Evolutionary conservation across 2,113 vertebrate genomes (phyloP).

Genomic region (Cephalopterus ornatus): DNA sequence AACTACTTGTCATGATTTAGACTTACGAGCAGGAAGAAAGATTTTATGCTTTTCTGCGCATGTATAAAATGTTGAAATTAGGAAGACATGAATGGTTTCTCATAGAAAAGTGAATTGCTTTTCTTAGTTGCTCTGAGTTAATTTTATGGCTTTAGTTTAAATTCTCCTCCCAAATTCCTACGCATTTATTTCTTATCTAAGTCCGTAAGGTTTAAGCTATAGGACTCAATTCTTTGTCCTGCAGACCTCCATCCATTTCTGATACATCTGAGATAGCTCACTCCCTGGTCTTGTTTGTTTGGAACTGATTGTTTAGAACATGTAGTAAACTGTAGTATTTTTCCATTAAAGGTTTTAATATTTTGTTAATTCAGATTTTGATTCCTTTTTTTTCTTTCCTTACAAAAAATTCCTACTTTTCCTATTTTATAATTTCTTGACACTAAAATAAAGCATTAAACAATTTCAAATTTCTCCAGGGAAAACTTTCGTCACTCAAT

Average conservation of each 20-base stretch:
- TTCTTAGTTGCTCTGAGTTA: background rate
- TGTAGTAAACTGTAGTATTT: background rate
- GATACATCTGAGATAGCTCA: background rate
- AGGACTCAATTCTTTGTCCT: background rate
- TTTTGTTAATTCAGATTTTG: background rate
- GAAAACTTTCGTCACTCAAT: background rate
- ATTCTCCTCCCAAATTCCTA: background rate
- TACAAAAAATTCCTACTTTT: background rate
- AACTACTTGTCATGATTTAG: background rate
- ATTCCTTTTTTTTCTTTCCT: background rate
- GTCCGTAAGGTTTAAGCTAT: background rate
- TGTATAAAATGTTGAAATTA: constrained; percentile 11
- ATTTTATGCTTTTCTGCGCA: background rate
- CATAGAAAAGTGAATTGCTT: background rate
- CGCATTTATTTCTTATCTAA: background rate
- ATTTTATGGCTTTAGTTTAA: background rate
- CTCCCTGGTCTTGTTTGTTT: background rate
- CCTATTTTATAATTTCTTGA: background rate
- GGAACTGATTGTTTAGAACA: background rate
- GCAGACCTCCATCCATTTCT: background rate
- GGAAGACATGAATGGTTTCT: background rate
- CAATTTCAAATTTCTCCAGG: background rate
- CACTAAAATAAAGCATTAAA: background rate
- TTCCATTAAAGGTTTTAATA: background rate
- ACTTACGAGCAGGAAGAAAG: background rate